phyloP scores from a whole-genome alignment of 2,888 invertebrate species.

The Dryomyza anilis region DNA sequence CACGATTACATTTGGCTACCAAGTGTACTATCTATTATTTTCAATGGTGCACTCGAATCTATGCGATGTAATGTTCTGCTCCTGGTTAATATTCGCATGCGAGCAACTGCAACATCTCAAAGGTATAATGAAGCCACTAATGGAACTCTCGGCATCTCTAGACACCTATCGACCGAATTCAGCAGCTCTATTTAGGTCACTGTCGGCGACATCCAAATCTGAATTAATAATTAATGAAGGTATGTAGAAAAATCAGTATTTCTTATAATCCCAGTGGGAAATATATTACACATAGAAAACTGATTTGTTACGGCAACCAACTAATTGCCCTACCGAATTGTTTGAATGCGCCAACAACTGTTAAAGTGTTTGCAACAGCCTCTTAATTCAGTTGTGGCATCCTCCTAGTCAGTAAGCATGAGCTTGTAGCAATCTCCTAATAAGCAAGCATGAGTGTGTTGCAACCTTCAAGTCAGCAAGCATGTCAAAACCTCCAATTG shows the following conservation, averaged over 20 bases:
- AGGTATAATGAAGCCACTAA: constrained; percentile 83
- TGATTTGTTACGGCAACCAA: no score
- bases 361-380: no score
- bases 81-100: constrained; percentile 84
- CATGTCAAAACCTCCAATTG: no score
- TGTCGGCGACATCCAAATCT: constrained; percentile 62
- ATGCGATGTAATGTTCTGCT: constrained; percentile 81
- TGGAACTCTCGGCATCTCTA: constrained; percentile 82
- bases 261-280: no score
- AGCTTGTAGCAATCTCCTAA: no score
- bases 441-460: no score
- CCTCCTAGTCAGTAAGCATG: no score
- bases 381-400: no score
- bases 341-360: no score
- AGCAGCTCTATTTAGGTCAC: constrained; percentile 71
- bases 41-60: constrained; percentile 68
- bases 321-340: no score
- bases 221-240: constrained; percentile 60
- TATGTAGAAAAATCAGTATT: constrained; percentile 34
- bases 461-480: no score
- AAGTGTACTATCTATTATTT: constrained; percentile 73
- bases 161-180: constrained; percentile 78
- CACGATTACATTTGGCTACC: constrained; percentile 70
- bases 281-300: no score
- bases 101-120: constrained; percentile 85